phyloP scores from a whole-genome alignment of 2,113 vertebrate genomes.

The Oriolus oriolus region DNA sequence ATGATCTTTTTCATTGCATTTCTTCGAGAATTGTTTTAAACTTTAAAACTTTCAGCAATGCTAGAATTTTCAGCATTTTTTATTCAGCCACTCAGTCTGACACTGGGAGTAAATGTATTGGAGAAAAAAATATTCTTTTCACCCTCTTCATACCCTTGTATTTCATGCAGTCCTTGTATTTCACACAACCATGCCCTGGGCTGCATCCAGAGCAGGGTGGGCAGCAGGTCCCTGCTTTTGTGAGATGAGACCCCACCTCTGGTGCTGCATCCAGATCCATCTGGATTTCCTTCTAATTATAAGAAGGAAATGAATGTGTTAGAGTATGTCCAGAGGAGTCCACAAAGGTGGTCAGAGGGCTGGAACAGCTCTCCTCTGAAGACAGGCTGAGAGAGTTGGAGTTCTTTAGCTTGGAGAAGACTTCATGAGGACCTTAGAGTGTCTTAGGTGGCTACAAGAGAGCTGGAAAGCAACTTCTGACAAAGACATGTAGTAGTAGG shows the following conservation, averaged over 20 bases:
- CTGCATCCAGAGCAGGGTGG: not conserved
- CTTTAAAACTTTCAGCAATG: not conserved
- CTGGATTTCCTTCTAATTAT: no score
- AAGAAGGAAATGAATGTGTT: accelerated
- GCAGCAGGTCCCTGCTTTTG: not conserved
- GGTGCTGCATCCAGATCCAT: not conserved
- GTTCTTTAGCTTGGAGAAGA: not conserved
- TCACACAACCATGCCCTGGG: not conserved
- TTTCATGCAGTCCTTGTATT: not conserved
- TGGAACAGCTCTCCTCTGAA: not conserved
- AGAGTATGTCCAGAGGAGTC: not conserved
- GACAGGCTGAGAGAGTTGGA: not conserved
- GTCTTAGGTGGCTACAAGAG: accelerated
- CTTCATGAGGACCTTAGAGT: not conserved
- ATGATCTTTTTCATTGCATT: not conserved
- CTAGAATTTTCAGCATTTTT: not conserved
- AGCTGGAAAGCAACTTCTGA: not conserved
- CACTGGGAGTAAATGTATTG: not conserved
- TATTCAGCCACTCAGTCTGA: not conserved
- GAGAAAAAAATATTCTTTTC: not conserved
- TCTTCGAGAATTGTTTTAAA: not conserved
- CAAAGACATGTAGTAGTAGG: not conserved
- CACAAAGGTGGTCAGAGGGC: not conserved
- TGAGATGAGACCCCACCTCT: no score
- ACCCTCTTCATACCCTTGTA: not conserved